Evolutionary conservation across 2,888 invertebrate species (phyloP), one percentile per base, ranked within the genome.

Genomic region (Agrypnus murinus): DNA sequence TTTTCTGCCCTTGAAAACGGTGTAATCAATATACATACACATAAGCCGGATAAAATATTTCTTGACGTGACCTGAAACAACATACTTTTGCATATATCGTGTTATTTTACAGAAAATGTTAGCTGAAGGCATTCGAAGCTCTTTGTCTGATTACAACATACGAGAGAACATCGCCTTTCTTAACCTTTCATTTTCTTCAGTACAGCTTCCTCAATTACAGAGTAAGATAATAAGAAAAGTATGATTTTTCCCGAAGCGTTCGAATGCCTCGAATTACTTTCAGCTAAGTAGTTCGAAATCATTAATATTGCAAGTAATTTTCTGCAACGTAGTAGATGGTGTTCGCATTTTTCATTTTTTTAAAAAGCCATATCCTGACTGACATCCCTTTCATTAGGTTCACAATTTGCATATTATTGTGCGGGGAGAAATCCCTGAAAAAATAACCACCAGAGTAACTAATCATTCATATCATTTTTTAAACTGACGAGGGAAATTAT

Each of bases 241-340:
- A 25, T 3, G 25, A 25, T 15, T 40, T n/a, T 43, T 43, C 58
- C 31, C 32, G 40, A 8, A 36, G 31, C 25, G 31, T 25, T 25
- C 9, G 9, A 31, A 1, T 5, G 12, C 58, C 43, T n/a, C 19
- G 10, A 32, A 43, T 36, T 14, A 10, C 36, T 15, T 55, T 48
- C 17, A 55, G 7, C 12, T 15, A 55, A 55, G 55, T n/a, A 55
- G 55, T 55, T 55, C 36, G 15, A 55, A 55, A 55, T 55, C 55
- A 55, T 55, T 55, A 36, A 55, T 55, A 32, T 55, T 55, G n/a
- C 32, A 36, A 17, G 15, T 15, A n/a, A 55, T 55, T 38, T 55
- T 38, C 36, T n/a, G 55, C 36, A 55, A 36, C 55, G 5, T 15
- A 5, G 36, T 6, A n/a, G n/a, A n/a, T 25, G 25, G 3, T 25